Base-by-base conservation (phyloP, 2,888 invertebrate species). In the Euzetes globulus region DNA sequence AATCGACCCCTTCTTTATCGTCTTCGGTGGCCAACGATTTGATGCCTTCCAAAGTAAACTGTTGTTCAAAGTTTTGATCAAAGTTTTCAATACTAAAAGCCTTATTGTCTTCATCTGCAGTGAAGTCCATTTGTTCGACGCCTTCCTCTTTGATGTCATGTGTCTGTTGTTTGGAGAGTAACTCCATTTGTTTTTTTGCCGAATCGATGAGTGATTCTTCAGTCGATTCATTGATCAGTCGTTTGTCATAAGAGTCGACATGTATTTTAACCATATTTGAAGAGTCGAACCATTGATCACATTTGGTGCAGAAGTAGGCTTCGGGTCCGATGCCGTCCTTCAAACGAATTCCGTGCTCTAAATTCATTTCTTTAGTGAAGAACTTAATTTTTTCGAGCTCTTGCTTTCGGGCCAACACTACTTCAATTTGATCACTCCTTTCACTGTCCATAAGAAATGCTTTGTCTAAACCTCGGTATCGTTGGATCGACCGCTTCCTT, bases 261-360 rank as follows among this genome's bases (percentile, higher is more conserved):
- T 33, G 33, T 6, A 33, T 4, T 33, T 33, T 33, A 33, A 33
- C 33, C 33, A 9, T 33, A 33, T 33, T 33, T 33, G 33, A 33
- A 33, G 33, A 33, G 33, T 33, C 33, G 33, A 33, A 33, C 33
- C 33, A 33, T 6, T 9, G 9, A 4, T 33, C 33, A 9, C 33
- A 33, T 33, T 33, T 33, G 33, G 9, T 6, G 6, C 25, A 55
- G 2, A 22, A 25, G 22, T 52, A 72, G 4, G 72, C 55, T 7
- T 81, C 60, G 85, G 74, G 22, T 47, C 45, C 70, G 41, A 72
- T 25, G 6, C 52, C 72, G 25, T 72, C n/a, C 52, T 72, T 72
- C 17, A 72, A 29, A 22, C 72, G 55, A 17, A 72, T 52, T 25
- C 37, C 37, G 33, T 72, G 72, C 2, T 72, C 37, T 9, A 33